A percentile compares a stretch with the other conserved stretches of the same genome.
Conservation (phyloP, 2,888 invertebrate species). For the Drosophila meridionalis region DNA sequence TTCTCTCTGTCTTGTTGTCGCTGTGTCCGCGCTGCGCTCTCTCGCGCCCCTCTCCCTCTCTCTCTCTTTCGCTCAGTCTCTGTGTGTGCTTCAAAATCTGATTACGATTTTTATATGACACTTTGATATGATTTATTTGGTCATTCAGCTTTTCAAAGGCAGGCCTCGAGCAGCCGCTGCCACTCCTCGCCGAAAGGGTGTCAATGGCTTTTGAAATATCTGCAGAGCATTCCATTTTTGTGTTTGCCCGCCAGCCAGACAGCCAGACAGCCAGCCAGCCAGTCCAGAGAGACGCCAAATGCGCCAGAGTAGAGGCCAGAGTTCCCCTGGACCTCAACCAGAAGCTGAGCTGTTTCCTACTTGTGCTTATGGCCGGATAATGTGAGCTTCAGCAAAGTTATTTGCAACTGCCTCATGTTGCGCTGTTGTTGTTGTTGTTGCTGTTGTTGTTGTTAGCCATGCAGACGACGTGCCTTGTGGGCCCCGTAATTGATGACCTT, state of each 20-base stretch:
- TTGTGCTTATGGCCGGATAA: constrained; percentile 76
- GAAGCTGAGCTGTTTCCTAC: constrained; percentile 69
- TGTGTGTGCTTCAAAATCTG: constrained; percentile 84
- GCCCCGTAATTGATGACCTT: constrained; percentile 77
- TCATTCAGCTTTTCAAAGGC: constrained; percentile 82
- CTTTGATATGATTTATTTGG: constrained; percentile 84
- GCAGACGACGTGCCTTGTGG: constrained; percentile 62
- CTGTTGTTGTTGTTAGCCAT: constrained; percentile 50
- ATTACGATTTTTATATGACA: constrained; percentile 85
- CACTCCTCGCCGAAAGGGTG: constrained; percentile 74
- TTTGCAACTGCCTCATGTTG: constrained; percentile 68
- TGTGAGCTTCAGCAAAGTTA: constrained; percentile 76
- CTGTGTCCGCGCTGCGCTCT: constrained; percentile 17
- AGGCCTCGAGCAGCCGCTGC: constrained; percentile 65
- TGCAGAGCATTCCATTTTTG: constrained; percentile 74
- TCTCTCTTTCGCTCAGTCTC: constrained; percentile 13
- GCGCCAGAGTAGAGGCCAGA: neutral
- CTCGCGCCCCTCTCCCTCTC: constrained; percentile 4
- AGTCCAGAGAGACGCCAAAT: constrained; percentile 30
- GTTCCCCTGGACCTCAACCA: constrained; percentile 23
- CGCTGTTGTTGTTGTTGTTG: constrained; percentile 30
- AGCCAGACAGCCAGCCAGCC: constrained; percentile 45
- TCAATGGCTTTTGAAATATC: constrained; percentile 82
- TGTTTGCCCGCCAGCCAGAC: constrained; percentile 59
- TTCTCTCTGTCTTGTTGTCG: constrained; percentile 45